phyloP scores from a whole-genome alignment of 2,113 vertebrate species.

The Megaleporinus macrocephalus region DNA sequence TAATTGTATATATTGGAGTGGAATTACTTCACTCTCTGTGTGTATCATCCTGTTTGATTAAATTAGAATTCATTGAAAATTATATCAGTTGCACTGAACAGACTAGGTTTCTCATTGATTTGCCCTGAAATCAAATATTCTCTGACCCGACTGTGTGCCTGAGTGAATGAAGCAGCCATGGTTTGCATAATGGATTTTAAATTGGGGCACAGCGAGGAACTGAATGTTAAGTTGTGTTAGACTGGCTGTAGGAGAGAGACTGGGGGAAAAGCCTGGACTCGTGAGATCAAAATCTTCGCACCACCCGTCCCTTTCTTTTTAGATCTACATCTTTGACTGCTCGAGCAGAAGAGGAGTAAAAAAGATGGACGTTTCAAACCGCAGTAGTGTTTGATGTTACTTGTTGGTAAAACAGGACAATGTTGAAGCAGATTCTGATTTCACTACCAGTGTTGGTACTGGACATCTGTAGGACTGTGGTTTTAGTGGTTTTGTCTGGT shows the following conservation, averaged over 20 bases:
- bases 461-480: background rate
- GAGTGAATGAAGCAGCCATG: conserved; percentile 47
- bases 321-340: conserved; percentile 19
- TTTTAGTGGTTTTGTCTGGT: background rate
- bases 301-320: background rate
- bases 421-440: conserved; percentile 23
- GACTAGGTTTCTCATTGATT: conserved; percentile 39
- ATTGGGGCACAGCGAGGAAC: conserved; percentile 42
- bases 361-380: conserved; percentile 25
- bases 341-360: conserved; percentile 18
- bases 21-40: background rate
- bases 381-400: conserved; percentile 26
- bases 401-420: conserved; percentile 14
- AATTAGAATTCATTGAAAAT: conserved; percentile 44
- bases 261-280: background rate
- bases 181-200: conserved; percentile 54
- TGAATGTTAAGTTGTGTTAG: conserved; percentile 42
- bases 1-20: conserved; percentile 20
- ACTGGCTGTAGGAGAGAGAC: conserved; percentile 26
- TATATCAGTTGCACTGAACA: conserved; percentile 29
- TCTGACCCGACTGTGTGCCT: conserved; percentile 12
- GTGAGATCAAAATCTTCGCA: conserved; percentile 16
- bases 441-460: background rate
- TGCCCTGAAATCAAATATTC: conserved; percentile 47
- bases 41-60: conserved; percentile 17